Evolutionary conservation across 2,113 vertebrate genomes (phyloP).

Genomic region (Lagenorhynchus albirostris): DNA sequence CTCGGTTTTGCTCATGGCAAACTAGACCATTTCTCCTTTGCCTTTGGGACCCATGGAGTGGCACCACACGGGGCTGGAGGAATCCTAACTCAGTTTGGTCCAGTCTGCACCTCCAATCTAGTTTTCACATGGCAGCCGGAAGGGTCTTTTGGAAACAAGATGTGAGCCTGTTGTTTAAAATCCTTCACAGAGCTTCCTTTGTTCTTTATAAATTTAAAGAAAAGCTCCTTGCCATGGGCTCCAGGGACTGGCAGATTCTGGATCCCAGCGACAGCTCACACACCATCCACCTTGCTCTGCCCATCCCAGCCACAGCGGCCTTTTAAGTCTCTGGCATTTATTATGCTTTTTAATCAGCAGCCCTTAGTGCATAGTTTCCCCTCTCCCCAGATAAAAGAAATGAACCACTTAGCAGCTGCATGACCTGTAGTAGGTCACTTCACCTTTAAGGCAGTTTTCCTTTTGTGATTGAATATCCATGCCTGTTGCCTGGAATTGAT

Average conservation of each 20-base stretch:
- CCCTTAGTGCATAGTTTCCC: not conserved
- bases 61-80: not conserved
- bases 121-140: not conserved
- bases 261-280: not conserved
- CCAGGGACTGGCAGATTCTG: not conserved
- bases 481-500: not conserved
- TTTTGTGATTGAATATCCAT: not conserved
- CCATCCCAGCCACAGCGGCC: not conserved
- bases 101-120: not conserved
- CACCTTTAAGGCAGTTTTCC: not conserved
- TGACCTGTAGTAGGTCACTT: not conserved
- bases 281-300: not conserved
- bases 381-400: not conserved
- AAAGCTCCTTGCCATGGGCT: not conserved
- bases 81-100: not conserved
- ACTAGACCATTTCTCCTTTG: not conserved
- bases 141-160: not conserved
- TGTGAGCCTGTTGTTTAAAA: not conserved
- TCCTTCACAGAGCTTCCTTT: not conserved
- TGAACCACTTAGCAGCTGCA: not conserved
- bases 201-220: not conserved
- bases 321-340: not conserved
- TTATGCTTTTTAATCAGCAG: not conserved
- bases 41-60: not conserved
- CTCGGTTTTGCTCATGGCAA: not conserved